phyloP scores from a whole-genome alignment of 2,113 vertebrate species.

The Oostethus manadensis region DNA sequence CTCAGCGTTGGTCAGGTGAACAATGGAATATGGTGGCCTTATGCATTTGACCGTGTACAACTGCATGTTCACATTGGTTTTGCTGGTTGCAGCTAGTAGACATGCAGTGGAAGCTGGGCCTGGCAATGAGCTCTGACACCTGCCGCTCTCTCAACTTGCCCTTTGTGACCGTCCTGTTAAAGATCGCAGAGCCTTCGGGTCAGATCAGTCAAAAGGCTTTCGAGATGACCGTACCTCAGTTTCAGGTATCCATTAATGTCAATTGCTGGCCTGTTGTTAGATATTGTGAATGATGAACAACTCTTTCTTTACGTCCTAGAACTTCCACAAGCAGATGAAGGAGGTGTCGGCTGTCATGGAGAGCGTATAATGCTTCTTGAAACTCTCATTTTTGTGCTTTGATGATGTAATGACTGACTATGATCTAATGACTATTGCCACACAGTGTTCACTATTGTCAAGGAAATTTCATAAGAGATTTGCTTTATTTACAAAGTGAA shows the following conservation, averaged over 20 bases:
- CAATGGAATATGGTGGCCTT: background rate
- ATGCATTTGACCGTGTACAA: background rate
- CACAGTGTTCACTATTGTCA: conserved; percentile 1
- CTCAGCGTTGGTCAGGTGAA: conserved; percentile 63
- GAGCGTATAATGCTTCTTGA: conserved; percentile 67
- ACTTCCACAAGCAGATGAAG: conserved; percentile 90
- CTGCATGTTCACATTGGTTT: background rate
- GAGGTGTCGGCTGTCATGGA: conserved; percentile 89
- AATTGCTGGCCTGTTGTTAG: background rate
- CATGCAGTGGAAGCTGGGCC: conserved; percentile 91
- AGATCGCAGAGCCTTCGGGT: conserved; percentile 80
- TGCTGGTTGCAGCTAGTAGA: conserved; percentile 78
- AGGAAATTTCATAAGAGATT: background rate
- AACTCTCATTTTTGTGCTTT: background rate
- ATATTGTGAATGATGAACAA: background rate
- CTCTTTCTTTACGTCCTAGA: conserved; percentile 73
- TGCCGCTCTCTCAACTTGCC: conserved; percentile 90
- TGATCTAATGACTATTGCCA: too few relatives aligned
- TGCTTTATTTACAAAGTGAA: background rate
- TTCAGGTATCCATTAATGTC: conserved; percentile 78
- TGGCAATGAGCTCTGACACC: conserved; percentile 86
- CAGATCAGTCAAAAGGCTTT: conserved; percentile 81
- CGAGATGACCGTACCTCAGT: conserved; percentile 92
- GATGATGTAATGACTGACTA: too few relatives aligned
- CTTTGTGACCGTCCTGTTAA: conserved; percentile 80